These are phyloP conservation scores for Indicator maculatus DNA, from an alignment of 2,113 vertebrate genomes.

Conservation along the genomic window DNA sequence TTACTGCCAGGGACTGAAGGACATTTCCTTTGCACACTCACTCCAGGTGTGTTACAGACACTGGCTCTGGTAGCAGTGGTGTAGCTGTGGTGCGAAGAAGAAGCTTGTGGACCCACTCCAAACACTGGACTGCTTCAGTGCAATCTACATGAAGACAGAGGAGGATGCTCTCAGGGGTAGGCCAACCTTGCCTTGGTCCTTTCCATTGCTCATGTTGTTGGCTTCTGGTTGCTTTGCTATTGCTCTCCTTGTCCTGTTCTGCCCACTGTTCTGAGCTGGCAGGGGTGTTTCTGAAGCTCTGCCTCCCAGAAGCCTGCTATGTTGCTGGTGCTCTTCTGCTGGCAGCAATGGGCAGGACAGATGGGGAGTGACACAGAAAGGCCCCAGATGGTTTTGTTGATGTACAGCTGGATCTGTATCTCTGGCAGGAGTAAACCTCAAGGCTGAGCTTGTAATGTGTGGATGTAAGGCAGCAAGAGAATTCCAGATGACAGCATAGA, in stretches of 20 bases:
- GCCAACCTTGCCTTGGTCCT: not conserved
- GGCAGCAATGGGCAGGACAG: not conserved
- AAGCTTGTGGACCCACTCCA: not conserved
- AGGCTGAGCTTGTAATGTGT: not conserved
- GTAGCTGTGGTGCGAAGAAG: rapidly evolving
- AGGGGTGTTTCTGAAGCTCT: not conserved
- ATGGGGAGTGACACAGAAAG: not conserved
- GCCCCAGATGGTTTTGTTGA: not conserved
- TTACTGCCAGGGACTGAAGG: not conserved
- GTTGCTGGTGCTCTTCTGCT: not conserved
- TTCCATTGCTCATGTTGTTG: not conserved
- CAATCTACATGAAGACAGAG: rapidly evolving
- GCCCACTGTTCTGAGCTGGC: rapidly evolving
- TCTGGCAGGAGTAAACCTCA: not conserved
- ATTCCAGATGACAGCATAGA: not conserved
- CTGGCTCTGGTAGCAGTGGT: not conserved
- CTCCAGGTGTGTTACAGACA: not conserved
- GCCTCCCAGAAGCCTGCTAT: not conserved
- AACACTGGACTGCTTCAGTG: not conserved
- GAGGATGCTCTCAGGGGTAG: not conserved
- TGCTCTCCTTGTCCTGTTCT: too few relatives aligned
- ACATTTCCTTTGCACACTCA: rapidly evolving
- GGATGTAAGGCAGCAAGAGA: not conserved
- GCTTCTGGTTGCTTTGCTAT: not conserved
- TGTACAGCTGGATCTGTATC: not conserved